Evolutionary conservation across 2,113 vertebrate genomes (phyloP), one percentile per base, ranked within the genome.

Genomic region (Aramus guarauna): DNA sequence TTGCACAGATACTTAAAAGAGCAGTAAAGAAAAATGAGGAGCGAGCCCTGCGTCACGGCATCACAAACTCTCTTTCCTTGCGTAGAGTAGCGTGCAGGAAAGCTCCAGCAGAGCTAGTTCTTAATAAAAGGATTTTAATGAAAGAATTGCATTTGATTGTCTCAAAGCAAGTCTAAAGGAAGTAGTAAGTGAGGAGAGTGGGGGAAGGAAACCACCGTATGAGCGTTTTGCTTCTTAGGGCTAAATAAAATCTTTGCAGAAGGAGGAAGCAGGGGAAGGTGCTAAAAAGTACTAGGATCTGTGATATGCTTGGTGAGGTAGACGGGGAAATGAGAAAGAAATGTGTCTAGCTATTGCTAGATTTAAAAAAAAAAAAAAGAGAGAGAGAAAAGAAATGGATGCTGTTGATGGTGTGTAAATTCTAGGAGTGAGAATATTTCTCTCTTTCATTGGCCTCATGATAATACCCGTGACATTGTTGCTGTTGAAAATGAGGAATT

Each of bases 311-410:
- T 81, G 50, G 43, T 89, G 77, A 81, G 63, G 77, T 88, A 90
- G 75, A 90, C 62, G 73, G 71, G 77, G 59, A 97, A 94, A 93
- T 73, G 82, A 91, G 83, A 90, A 88, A 63, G 50, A 88, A 96
- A 92, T 85, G 67, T 90, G 91, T 90, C 77, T 96, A 86, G 91
- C 66, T 90, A 62, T 85, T 82, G 84, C 86, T 94, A 71, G 59
- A 71, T 93, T 27, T 3, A 2, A 36, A 69, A 47, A 52, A 30
- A 71, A 47, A n/a, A 67, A 55, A 18, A 17, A 34, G 5, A 41
- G 3, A 60, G 15, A 18, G 23, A 59, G 50, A 52, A 41, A 73
- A 92, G 10, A 89, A 96, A 93, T 67, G 29, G 43, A 90, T 96
- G 67, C 55, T 88, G 45, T 83, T 92, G 83, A 63, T 60, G 8